These are phyloP conservation scores for Habroteleia sp. DNA, from an alignment of 2,888 invertebrate species.

Conservation along the genomic window DNA sequence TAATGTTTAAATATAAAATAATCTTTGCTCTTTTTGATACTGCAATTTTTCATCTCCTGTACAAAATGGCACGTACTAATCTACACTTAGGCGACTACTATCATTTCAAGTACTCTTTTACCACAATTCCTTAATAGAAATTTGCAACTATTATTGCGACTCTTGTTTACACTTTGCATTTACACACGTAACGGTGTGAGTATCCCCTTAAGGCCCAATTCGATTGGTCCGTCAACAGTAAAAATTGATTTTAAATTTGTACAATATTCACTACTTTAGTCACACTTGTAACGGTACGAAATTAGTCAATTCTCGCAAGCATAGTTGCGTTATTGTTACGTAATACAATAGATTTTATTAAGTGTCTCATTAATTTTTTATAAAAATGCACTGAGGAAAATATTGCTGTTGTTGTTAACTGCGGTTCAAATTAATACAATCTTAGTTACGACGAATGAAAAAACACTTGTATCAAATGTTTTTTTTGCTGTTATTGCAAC, in stretches of 20 bases:
- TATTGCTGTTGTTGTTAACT: too few relatives aligned
- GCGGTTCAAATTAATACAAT: too few relatives aligned
- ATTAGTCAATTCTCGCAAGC: too few relatives aligned
- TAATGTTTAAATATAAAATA: slow-evolving; percentile 53
- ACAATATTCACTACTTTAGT: too few relatives aligned
- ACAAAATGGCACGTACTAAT: slow-evolving; percentile 80
- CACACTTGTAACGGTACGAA: too few relatives aligned
- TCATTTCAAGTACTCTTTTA: slow-evolving; percentile 73
- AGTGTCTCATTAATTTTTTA: too few relatives aligned
- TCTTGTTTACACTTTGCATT: slow-evolving; percentile 59
- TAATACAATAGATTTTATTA: too few relatives aligned
- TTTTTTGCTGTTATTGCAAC: too few relatives aligned
- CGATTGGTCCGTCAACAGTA: slow-evolving; percentile 70
- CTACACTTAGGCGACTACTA: slow-evolving; percentile 70
- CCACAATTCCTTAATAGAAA: slow-evolving; percentile 58
- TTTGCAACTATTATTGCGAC: slow-evolving; percentile 42
- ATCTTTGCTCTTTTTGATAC: slow-evolving; percentile 51
- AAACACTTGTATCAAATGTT: too few relatives aligned
- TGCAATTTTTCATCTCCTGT: slow-evolving; percentile 68
- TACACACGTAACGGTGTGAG: slow-evolving; percentile 48
- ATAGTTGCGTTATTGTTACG: too few relatives aligned
- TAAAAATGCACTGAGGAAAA: too few relatives aligned
- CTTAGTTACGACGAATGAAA: too few relatives aligned
- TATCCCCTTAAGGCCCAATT: slow-evolving; percentile 69
- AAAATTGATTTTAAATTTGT: slow-evolving; percentile 1